Conservation (phyloP, 2,113 vertebrate species). For the Pteronura brasiliensis region DNA sequence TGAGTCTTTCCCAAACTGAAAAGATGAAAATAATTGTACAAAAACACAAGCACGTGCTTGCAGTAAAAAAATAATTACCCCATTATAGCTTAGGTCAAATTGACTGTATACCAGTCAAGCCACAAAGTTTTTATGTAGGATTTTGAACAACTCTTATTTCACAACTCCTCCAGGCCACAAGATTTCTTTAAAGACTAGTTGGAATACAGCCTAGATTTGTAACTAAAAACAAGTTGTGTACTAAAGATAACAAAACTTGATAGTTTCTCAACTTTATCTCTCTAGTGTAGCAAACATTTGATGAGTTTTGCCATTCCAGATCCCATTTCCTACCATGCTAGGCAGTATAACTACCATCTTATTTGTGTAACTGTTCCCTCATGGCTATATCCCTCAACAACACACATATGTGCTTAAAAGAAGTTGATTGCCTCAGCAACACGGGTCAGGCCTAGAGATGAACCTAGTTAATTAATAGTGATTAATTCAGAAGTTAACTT, state of each 20-base stretch:
- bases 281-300: background rate
- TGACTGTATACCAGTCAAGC: background rate
- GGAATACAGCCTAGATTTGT: background rate
- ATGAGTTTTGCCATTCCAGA: background rate
- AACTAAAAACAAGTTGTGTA: background rate
- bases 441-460: background rate
- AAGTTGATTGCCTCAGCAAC: background rate
- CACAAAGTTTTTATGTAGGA: background rate
- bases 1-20: background rate
- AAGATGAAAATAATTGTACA: background rate
- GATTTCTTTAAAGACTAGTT: background rate
- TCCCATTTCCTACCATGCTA: background rate
- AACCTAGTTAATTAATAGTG: background rate
- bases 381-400: background rate
- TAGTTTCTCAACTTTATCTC: background rate
- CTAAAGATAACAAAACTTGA: background rate
- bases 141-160: background rate
- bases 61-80: background rate
- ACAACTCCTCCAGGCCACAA: background rate
- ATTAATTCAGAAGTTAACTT: background rate
- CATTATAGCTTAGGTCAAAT: background rate
- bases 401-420: too few relatives aligned
- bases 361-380: background rate
- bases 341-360: background rate
- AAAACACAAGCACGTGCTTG: background rate